Evolutionary conservation across 2,888 invertebrate genomes (phyloP).

Genomic region (Amitus sp.): DNA sequence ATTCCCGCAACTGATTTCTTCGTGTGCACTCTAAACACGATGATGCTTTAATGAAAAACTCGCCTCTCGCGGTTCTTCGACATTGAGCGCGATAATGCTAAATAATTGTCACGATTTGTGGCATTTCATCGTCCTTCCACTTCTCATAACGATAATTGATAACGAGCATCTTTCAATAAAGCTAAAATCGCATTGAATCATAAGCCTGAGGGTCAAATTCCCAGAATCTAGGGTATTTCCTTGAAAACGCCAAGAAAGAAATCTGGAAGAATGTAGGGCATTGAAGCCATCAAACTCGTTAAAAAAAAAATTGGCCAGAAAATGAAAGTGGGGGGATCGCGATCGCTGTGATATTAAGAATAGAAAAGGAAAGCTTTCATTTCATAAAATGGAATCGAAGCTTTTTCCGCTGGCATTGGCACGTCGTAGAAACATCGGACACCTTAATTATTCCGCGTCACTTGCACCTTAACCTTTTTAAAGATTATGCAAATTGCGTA

Average conservation of each 20-base stretch:
- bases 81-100: neutral
- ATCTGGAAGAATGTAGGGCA: too few relatives aligned
- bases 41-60: conserved; percentile 10
- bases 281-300: too few relatives aligned
- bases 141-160: neutral
- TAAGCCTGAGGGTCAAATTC: too few relatives aligned
- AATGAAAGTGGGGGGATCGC: too few relatives aligned
- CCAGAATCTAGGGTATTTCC: too few relatives aligned
- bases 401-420: neutral
- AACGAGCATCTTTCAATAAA: too few relatives aligned
- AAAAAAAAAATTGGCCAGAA: too few relatives aligned
- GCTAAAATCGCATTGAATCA: too few relatives aligned
- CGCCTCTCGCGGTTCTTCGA: conserved; percentile 5
- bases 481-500: neutral
- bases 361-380: neutral
- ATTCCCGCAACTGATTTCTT: conserved; percentile 34
- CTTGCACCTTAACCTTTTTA: neutral
- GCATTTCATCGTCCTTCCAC: neutral
- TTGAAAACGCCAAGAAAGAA: too few relatives aligned
- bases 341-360: neutral
- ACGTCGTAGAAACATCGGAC: neutral
- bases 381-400: neutral
- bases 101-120: conserved; percentile 3
- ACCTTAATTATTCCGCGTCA: neutral
- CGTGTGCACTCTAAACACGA: conserved; percentile 13